phyloP scores from a whole-genome alignment of 23 tunicate genomes.

The Diplosoma virens region DNA sequence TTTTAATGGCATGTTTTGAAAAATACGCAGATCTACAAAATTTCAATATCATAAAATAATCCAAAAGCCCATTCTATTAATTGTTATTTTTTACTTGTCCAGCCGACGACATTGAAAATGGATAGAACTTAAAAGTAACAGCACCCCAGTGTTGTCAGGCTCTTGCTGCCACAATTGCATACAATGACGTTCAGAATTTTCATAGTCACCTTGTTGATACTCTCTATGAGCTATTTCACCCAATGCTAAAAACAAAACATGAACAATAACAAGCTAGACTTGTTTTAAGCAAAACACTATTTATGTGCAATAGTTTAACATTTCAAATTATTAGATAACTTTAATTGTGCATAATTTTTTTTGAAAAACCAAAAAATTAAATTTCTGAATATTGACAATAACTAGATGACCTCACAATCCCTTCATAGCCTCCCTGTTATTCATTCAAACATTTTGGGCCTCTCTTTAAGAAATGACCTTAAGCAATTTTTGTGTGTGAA shows the following conservation, averaged over 20 bases:
- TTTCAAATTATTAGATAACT: too few species aligned
- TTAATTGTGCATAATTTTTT: too few species aligned
- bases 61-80: background rate
- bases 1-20: constrained; percentile 94
- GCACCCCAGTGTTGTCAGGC: constrained; percentile 89
- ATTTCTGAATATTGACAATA: too few species aligned
- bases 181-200: constrained; percentile 91
- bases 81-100: constrained; percentile 55
- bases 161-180: constrained; percentile 98
- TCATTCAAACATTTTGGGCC: too few species aligned
- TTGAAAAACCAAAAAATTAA: too few species aligned
- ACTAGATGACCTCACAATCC: too few species aligned
- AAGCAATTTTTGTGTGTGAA: too few species aligned
- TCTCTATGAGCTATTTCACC: constrained; percentile 96
- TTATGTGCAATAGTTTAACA: too few species aligned
- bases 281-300: too few species aligned
- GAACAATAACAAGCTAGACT: background rate
- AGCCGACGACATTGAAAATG: constrained; percentile 94
- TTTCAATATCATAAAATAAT: background rate
- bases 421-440: too few species aligned
- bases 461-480: too few species aligned
- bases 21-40: constrained; percentile 91
- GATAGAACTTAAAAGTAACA: constrained; percentile 90
- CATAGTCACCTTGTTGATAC: constrained; percentile 96
- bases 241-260: constrained; percentile 44